Percentiles rank a stretch among this genome's conserved stretches.
These are phyloP conservation scores for Dendrolimus houi DNA, from an alignment of 2,888 invertebrate species.

Conservation along the genomic window DNA sequence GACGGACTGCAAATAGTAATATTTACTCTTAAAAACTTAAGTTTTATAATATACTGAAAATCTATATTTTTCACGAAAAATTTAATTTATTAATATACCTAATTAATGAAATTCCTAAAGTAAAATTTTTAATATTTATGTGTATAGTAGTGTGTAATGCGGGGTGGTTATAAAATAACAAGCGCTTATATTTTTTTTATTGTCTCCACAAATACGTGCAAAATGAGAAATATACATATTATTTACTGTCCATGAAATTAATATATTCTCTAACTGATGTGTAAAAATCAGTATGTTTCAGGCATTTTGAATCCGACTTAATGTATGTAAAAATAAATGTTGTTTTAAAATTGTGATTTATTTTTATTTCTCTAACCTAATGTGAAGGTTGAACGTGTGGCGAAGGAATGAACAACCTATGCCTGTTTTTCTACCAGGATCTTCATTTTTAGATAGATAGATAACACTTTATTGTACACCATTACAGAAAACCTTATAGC, in stretches of 20 bases:
- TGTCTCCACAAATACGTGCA: conserved; percentile 44
- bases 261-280: conserved; percentile 65
- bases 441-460: too few relatives aligned
- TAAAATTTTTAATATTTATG: conserved; percentile 69
- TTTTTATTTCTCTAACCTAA: conserved; percentile 21
- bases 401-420: too few relatives aligned
- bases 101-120: conserved; percentile 71
- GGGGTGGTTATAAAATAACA: conserved; percentile 47
- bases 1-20: conserved; percentile 34
- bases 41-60: conserved; percentile 61
- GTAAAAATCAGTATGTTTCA: conserved; percentile 74
- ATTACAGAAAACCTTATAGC: too few relatives aligned
- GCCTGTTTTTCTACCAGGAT: too few relatives aligned
- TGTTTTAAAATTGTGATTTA: conserved; percentile 72
- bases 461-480: too few relatives aligned
- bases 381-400: too few relatives aligned
- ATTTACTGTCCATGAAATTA: conserved; percentile 59
- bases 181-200: conserved; percentile 41
- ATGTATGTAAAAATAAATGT: conserved; percentile 77
- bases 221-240: conserved; percentile 21
- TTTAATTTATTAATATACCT: conserved; percentile 43
- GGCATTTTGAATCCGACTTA: conserved; percentile 76
- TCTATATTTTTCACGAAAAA: conserved; percentile 73
- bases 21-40: conserved; percentile 51
- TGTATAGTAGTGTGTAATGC: conserved; percentile 66